Base-by-base conservation (phyloP, 2,113 vertebrate genomes). In the Lipophrys pholis region DNA sequence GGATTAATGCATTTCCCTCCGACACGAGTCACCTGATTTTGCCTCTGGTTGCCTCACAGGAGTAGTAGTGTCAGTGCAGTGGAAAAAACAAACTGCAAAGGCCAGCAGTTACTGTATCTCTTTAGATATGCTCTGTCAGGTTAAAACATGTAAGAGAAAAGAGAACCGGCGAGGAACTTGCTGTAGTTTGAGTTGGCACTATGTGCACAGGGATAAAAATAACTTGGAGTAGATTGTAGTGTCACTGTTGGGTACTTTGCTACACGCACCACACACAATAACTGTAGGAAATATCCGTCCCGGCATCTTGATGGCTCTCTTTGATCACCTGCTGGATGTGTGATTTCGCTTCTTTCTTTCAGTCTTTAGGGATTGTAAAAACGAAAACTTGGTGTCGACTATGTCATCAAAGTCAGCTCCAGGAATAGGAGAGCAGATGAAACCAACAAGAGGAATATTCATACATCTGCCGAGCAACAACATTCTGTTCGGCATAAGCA, bases 101-200 rank as follows among this genome's bases (percentile, higher is more conserved):
- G 63, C 62, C 71, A 81, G 82, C 74, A 77, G 56, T 81, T 84
- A 63, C 49, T 79, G 21, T 48, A 36, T 69, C 57, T 53, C 64
- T 81, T 71, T 42, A 49, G 53, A 74, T 77, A 63, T 53, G 60
- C 69, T 77, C 60, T 83, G 83, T 86, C 83, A 75, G 66, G 58
- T 76, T 77, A 38, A 59, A 80, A 77, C 39, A 38, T 48, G 48
- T 12, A 21, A 69, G 38, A 59, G 30, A 69, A 69, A 73, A 57
- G 38, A 69, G 66, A 69, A 39, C 30, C 11, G 11, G 6, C 8
- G 54, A 69, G 60, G 65, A 84, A 80, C 14, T 54, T 67, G 46
- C 61, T 69, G 55, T 61, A 63, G 42, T 73, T 55, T 75, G 57
- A 65, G 59, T 76, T 69, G 11, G 30, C 57, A 21, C 63, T 51